These are phyloP conservation scores for Apis laboriosa DNA, from an alignment of 1,140 invertebrate species.

Conservation along the genomic window DNA sequence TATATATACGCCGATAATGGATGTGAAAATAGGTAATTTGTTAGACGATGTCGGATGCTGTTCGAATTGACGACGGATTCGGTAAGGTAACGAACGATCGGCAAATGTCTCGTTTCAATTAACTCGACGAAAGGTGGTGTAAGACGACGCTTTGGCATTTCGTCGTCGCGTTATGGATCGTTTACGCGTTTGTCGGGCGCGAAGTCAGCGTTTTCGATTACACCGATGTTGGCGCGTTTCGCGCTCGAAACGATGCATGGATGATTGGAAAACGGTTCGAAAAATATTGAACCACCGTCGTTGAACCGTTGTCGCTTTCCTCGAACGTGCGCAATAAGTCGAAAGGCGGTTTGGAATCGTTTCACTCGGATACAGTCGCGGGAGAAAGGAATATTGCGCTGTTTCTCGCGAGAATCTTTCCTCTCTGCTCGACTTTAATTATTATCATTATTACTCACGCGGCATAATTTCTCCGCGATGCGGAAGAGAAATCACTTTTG, in stretches of 20 bases:
- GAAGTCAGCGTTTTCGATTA: conserved; percentile 29
- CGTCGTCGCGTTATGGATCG: conserved; percentile 3
- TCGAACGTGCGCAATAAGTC: background rate
- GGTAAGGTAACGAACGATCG: background rate
- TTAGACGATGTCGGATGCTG: background rate
- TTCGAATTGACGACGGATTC: background rate
- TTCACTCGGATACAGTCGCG: background rate
- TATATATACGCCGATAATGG: background rate
- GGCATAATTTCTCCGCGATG: conserved; percentile 9
- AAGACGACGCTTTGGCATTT: conserved; percentile 57
- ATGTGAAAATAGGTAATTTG: background rate
- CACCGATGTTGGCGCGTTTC: background rate
- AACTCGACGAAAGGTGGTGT: conserved; percentile 32
- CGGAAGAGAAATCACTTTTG: conserved; percentile 6
- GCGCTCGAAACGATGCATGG: background rate
- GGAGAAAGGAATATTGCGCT: background rate
- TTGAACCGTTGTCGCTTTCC: background rate
- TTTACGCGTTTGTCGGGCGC: conserved; percentile 16
- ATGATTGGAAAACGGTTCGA: background rate
- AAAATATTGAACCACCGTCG: background rate
- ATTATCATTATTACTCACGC: conserved; percentile 15
- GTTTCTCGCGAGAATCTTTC: background rate
- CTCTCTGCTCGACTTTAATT: conserved; percentile 18
- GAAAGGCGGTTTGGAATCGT: background rate
- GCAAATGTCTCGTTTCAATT: background rate